Conservation (phyloP, 2,113 vertebrate species). For the Cephalopterus ornatus region DNA sequence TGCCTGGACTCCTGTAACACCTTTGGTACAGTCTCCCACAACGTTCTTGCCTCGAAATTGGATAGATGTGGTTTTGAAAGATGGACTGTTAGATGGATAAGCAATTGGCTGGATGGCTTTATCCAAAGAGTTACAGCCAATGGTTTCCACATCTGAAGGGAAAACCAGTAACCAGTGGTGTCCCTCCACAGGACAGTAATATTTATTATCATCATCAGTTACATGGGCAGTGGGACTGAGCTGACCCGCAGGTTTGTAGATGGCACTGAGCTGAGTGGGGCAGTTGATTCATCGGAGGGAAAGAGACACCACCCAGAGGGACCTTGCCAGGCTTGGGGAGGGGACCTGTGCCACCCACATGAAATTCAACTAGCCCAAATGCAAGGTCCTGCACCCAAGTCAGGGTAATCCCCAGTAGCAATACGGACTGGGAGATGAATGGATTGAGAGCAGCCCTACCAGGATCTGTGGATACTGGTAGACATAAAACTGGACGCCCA, state of each 20-base stretch:
- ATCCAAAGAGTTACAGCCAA: not conserved
- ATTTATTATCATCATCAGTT: not conserved
- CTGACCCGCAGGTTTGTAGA: not conserved
- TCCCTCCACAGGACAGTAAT: not conserved
- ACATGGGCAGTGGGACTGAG: not conserved
- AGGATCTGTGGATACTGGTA: too few species aligned
- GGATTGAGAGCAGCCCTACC: not conserved
- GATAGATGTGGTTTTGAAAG: not conserved
- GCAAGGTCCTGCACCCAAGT: not conserved
- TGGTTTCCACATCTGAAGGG: not conserved
- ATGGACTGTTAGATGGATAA: not conserved
- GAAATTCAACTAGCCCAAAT: not conserved
- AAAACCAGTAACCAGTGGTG: not conserved
- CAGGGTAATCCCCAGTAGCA: not conserved
- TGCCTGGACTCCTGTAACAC: not conserved
- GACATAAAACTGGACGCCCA: not conserved
- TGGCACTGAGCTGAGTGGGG: not conserved
- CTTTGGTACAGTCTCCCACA: not conserved
- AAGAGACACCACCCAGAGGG: not conserved
- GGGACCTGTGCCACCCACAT: not conserved
- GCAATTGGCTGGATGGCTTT: not conserved
- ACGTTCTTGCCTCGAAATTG: not conserved
- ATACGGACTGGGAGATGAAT: not conserved
- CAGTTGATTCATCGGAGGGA: not conserved
- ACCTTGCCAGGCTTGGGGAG: not conserved